These are phyloP conservation scores for Mormyrus lacerda DNA, from an alignment of 2,113 vertebrate genomes.

Conservation along the genomic window DNA sequence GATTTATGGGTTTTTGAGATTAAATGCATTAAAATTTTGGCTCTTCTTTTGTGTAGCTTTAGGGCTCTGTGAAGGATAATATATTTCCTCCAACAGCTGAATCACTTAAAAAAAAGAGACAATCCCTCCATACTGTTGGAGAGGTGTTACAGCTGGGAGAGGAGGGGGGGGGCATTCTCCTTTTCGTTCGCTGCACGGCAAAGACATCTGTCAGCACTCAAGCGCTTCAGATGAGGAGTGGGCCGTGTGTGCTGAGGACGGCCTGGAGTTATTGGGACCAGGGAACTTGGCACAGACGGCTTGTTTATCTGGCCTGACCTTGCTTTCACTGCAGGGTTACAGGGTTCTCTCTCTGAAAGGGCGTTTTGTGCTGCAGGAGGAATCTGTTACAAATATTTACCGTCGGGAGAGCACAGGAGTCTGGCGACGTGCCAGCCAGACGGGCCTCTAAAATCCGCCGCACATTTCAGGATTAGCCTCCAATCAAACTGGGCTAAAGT, in stretches of 20 bases:
- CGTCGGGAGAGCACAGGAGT: slow-evolving; percentile 73
- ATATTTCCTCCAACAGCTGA: slow-evolving; percentile 8
- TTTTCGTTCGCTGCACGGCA: slow-evolving; percentile 72
- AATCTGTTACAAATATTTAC: slow-evolving; percentile 99
- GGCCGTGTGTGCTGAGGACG: slow-evolving; percentile 69
- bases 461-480: slow-evolving; percentile 88
- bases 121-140: not conserved
- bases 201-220: slow-evolving; percentile 96
- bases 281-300: slow-evolving; percentile 76
- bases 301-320: slow-evolving; percentile 98
- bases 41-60: not conserved
- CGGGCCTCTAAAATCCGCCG: slow-evolving; percentile 86
- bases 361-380: slow-evolving; percentile 85
- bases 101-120: not conserved
- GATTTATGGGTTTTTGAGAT: not conserved
- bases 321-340: slow-evolving; percentile 72
- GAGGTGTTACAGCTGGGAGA: slow-evolving; percentile 7
- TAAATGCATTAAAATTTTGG: not conserved
- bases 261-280: slow-evolving; percentile 73
- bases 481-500: slow-evolving; percentile 80
- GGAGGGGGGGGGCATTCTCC: slow-evolving; percentile 67
- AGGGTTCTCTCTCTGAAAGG: slow-evolving; percentile 83
- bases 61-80: not conserved
- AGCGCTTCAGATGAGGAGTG: slow-evolving; percentile 69
- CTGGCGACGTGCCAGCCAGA: slow-evolving; percentile 84